Conservation (phyloP, 2,888 invertebrate genomes). For the Agrotis ipsilon region DNA sequence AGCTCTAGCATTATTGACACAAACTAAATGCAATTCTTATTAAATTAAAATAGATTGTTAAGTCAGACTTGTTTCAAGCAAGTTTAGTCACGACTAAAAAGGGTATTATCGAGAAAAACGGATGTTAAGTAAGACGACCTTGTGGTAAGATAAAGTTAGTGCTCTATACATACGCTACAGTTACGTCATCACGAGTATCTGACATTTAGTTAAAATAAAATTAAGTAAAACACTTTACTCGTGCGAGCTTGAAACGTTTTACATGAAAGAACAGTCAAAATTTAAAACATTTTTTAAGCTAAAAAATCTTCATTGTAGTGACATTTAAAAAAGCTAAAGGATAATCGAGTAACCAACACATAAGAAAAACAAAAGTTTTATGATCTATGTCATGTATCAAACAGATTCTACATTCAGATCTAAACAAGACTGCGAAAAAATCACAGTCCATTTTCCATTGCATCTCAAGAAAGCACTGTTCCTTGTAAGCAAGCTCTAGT, state of each 20-base stretch:
- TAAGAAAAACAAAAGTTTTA: no score
- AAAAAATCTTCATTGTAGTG: conserved; percentile 2
- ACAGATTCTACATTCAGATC: background rate
- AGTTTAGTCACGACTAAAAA: conserved; percentile 29
- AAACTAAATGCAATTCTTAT: conserved; percentile 5
- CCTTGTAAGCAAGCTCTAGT: conserved; percentile 19
- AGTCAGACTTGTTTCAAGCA: conserved; percentile 5
- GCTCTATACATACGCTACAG: background rate
- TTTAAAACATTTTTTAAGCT: conserved; percentile 12
- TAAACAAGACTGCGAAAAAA: background rate
- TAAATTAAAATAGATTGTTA: conserved; percentile 19
- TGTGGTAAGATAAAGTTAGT: conserved; percentile 23
- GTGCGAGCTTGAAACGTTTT: conserved; percentile 8
- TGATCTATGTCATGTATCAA: no score
- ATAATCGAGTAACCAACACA: background rate
- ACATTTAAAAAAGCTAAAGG: background rate
- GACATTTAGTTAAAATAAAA: conserved; percentile 36
- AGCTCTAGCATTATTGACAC: conserved; percentile 9
- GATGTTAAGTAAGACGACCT: conserved; percentile 47
- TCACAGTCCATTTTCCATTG: background rate
- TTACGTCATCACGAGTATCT: conserved; percentile 45
- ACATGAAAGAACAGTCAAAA: background rate
- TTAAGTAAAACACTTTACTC: conserved; percentile 15
- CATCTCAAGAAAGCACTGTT: conserved; percentile 5
- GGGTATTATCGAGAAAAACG: conserved; percentile 32